Evolutionary conservation across 2,888 invertebrate genomes (phyloP).

Genomic region (Drosophila ustulata): DNA sequence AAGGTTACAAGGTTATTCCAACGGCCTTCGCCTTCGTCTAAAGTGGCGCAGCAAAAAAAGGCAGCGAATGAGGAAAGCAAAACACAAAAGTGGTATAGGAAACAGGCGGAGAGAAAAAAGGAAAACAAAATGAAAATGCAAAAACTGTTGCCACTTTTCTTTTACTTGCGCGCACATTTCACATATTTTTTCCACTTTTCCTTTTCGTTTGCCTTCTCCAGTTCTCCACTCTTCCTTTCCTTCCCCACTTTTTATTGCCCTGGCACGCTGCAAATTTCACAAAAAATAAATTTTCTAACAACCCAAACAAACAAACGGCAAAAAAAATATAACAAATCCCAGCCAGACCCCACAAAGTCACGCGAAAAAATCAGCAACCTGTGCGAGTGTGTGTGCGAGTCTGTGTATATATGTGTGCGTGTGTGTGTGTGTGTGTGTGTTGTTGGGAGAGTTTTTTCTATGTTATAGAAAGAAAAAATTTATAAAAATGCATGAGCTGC

Average conservation of each 20-base stretch:
- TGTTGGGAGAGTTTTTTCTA: slow-evolving; percentile 44
- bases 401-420: slow-evolving; percentile 11
- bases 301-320: slow-evolving; percentile 77
- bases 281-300: slow-evolving; percentile 81
- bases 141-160: slow-evolving; percentile 78
- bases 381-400: slow-evolving; percentile 32
- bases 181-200: slow-evolving; percentile 66
- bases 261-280: slow-evolving; percentile 58
- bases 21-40: slow-evolving; percentile 81
- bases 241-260: slow-evolving; percentile 16
- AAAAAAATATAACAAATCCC: slow-evolving; percentile 68
- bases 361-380: slow-evolving; percentile 68
- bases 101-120: slow-evolving; percentile 29
- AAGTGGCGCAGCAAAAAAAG: slow-evolving; percentile 42
- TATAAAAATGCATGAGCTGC: slow-evolving; percentile 64
- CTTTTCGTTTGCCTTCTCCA: slow-evolving; percentile 49
- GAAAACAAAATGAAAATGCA: slow-evolving; percentile 43
- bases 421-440: slow-evolving; percentile 35
- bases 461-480: slow-evolving; percentile 59
- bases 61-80: slow-evolving; percentile 68
- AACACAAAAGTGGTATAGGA: slow-evolving; percentile 69
- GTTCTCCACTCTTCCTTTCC: slow-evolving; percentile 35
- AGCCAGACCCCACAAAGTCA: slow-evolving; percentile 69
- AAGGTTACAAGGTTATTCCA: slow-evolving; percentile 83
- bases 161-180: slow-evolving; percentile 77